Percentiles rank a stretch among this genome's conserved stretches.
These are phyloP conservation scores for Agriopis marginaria DNA, from an alignment of 2,888 invertebrate genomes.

Conservation along the genomic window DNA sequence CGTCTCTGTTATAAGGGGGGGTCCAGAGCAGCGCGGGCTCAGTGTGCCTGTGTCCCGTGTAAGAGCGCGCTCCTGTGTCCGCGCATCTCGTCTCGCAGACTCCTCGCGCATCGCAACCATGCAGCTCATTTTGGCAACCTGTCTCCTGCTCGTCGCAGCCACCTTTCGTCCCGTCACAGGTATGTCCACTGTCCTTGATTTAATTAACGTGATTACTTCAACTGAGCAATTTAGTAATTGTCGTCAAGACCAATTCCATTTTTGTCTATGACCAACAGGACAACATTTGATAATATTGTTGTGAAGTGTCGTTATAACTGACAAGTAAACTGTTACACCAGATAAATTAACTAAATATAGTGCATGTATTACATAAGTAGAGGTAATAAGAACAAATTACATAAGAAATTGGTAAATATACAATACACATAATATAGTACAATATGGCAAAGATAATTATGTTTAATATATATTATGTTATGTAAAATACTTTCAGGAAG, in stretches of 20 bases:
- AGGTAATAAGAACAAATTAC: no score
- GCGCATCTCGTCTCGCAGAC: constrained; percentile 52
- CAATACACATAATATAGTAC: no score
- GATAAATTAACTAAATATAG: no score
- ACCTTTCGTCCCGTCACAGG: constrained; percentile 84
- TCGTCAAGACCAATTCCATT: constrained; percentile 9
- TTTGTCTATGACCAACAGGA: not conserved
- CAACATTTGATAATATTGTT: not conserved
- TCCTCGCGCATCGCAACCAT: constrained; percentile 64
- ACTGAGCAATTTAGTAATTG: constrained; percentile 18
- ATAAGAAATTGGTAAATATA: no score
- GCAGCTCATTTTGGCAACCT: constrained; percentile 84
- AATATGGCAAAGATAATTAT: no score
- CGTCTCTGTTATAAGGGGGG: constrained; percentile 83
- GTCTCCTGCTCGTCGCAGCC: constrained; percentile 84
- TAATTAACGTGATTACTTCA: constrained; percentile 1
- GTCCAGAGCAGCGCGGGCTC: constrained; percentile 83
- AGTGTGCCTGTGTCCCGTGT: constrained; percentile 85
- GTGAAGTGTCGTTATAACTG: not conserved
- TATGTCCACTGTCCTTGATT: constrained; percentile 64
- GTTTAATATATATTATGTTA: no score
- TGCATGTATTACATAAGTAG: no score
- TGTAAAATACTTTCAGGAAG: no score
- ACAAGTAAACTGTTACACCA: not conserved
- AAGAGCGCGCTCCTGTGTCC: constrained; percentile 75